Percentiles rank a stretch among this genome's conserved stretches.
These are phyloP conservation scores for Premnoplex brunnescens DNA, from an alignment of 2,797 vertebrate genomes.

Conservation along the genomic window DNA sequence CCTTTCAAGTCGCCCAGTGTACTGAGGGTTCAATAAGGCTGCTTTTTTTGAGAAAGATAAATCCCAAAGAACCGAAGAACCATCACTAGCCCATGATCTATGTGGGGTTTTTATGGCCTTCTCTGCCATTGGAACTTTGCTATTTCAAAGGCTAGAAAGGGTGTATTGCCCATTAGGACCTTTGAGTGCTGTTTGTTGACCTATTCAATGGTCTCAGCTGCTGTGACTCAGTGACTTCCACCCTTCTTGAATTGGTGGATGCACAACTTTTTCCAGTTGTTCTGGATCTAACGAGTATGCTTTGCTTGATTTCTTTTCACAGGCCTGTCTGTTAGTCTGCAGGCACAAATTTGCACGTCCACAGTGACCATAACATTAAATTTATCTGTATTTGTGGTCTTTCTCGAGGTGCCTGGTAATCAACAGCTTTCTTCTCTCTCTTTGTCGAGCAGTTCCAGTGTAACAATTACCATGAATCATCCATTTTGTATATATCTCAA, in stretches of 20 bases:
- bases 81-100: neutral
- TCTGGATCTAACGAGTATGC: neutral
- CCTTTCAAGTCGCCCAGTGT: neutral
- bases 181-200: neutral
- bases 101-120: neutral
- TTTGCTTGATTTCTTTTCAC: conserved; percentile 17
- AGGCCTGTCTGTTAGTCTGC: neutral
- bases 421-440: conserved; percentile 36
- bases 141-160: neutral
- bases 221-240: neutral
- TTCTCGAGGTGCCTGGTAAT: conserved; percentile 27
- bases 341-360: conserved; percentile 17
- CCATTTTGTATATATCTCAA: conserved; percentile 30
- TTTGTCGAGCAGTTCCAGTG: conserved; percentile 20
- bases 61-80: neutral
- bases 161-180: neutral
- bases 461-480: conserved; percentile 41
- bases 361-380: neutral
- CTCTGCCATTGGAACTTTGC: neutral
- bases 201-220: neutral
- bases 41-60: neutral
- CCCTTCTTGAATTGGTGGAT: conserved; percentile 13
- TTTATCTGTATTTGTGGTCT: conserved; percentile 36
- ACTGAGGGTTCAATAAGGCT: neutral
- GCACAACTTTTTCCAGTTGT: neutral